Evolutionary conservation across 2,113 vertebrate species (phyloP).

Genomic region (Silurus glanis): DNA sequence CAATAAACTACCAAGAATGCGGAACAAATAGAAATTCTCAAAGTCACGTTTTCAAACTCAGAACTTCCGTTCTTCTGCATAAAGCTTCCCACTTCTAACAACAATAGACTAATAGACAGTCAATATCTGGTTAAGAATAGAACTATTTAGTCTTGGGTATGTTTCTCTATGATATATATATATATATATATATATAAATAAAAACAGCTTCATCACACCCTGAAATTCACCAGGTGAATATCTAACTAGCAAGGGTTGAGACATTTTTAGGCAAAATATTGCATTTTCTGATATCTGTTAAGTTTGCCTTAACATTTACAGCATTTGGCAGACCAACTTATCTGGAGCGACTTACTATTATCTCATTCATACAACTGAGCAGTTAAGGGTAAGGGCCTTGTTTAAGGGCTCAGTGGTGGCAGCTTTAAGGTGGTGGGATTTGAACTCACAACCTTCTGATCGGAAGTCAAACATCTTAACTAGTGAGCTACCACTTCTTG

Average conservation of each 20-base stretch:
- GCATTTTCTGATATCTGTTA: neutral
- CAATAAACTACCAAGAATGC: neutral
- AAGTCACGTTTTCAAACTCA: neutral
- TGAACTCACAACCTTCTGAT: too few relatives aligned
- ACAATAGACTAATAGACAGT: too few relatives aligned
- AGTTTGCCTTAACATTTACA: too few relatives aligned
- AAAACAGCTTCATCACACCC: neutral
- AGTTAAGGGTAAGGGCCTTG: too few relatives aligned
- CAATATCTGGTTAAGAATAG: neutral
- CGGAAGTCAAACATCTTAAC: too few relatives aligned
- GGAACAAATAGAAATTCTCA: neutral
- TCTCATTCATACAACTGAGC: too few relatives aligned
- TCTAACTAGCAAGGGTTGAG: neutral
- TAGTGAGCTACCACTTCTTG: neutral
- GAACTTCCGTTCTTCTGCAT: neutral
- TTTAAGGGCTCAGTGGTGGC: too few relatives aligned
- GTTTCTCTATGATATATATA: neutral
- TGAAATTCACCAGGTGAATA: neutral
- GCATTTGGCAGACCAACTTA: too few relatives aligned
- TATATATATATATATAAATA: too few relatives aligned
- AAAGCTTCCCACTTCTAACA: neutral
- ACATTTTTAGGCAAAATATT: neutral
- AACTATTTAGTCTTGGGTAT: neutral
- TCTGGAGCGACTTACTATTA: too few relatives aligned
- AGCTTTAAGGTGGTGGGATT: too few relatives aligned